phyloP scores from a whole-genome alignment of 35 echinoderm and acorn worm species.

The Chiridota heheva region DNA sequence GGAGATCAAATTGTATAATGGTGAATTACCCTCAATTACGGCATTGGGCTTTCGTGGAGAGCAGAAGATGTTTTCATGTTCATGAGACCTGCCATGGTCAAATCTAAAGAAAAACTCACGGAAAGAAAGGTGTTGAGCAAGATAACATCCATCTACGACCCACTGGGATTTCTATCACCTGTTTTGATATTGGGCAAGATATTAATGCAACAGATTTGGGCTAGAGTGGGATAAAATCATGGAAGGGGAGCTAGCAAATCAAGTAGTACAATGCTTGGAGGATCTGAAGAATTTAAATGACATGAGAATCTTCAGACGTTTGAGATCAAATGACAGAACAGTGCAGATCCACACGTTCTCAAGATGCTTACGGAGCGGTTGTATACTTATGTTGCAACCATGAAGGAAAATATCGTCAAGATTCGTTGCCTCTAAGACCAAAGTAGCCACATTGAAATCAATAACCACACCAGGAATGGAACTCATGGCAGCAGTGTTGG shows the following conservation, averaged over 20 bases:
- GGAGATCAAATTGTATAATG: too few species aligned
- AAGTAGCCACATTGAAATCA: slow-evolving; percentile 29
- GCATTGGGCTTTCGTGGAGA: too few species aligned
- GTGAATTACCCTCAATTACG: too few species aligned
- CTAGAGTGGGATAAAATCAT: not conserved
- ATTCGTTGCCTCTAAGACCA: slow-evolving; percentile 11
- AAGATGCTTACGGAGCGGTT: slow-evolving; percentile 22
- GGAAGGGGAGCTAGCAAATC: too few species aligned
- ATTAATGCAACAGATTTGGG: too few species aligned
- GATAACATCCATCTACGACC: not conserved
- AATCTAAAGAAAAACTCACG: not conserved
- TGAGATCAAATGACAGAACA: not conserved
- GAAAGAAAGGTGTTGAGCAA: not conserved
- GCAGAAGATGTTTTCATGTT: too few species aligned
- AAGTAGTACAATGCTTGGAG: too few species aligned
- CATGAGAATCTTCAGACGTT: not conserved
- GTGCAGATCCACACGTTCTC: not conserved
- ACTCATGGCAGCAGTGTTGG: slow-evolving; percentile 28
- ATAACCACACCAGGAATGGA: slow-evolving; percentile 27
- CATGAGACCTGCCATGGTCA: too few species aligned
- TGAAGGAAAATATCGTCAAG: not conserved
- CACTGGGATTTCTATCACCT: too few species aligned
- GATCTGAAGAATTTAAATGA: not conserved
- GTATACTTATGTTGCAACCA: slow-evolving; percentile 1
- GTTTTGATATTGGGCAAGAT: too few species aligned